Conservation (phyloP, 2,113 vertebrate genomes). For the Xiphophorus hellerii region DNA sequence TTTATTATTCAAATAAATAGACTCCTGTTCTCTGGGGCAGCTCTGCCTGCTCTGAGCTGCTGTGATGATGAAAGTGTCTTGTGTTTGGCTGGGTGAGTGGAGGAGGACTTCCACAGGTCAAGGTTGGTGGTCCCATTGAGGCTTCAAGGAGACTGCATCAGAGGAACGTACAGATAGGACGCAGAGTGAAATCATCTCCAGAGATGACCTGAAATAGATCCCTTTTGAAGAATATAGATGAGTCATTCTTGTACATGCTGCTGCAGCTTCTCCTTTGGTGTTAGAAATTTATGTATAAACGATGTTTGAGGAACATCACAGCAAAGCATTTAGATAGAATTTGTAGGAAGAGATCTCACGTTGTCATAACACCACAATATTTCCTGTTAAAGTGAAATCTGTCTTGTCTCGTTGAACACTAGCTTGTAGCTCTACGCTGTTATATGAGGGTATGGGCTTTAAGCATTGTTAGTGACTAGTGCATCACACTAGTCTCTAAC, state of each 20-base stretch:
- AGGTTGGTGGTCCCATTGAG: constrained; percentile 8
- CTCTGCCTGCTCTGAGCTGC: constrained; percentile 36
- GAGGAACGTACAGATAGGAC: constrained; percentile 9
- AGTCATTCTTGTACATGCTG: constrained; percentile 41
- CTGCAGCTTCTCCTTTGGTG: constrained; percentile 32
- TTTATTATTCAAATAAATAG: constrained; percentile 70
- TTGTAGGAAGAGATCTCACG: constrained; percentile 1
- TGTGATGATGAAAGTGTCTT: constrained; percentile 55
- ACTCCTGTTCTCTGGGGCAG: constrained; percentile 37
- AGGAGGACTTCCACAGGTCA: constrained; percentile 38
- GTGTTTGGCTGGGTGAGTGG: constrained; percentile 32
- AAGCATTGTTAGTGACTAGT: neutral
- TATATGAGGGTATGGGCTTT: neutral
- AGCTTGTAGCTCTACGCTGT: neutral
- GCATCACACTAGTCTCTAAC: too few relatives aligned
- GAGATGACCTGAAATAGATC: constrained; percentile 23
- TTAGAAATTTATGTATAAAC: constrained; percentile 38
- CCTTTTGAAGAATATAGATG: constrained; percentile 19
- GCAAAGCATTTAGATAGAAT: constrained; percentile 58
- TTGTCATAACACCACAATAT: neutral
- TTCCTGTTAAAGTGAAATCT: neutral
- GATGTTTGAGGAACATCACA: constrained; percentile 36
- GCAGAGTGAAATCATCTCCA: constrained; percentile 18
- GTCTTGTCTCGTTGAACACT: neutral
- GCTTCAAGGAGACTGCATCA: constrained; percentile 31